Base-by-base conservation (phyloP, 2,888 invertebrate genomes). In the Eulithis testata region DNA sequence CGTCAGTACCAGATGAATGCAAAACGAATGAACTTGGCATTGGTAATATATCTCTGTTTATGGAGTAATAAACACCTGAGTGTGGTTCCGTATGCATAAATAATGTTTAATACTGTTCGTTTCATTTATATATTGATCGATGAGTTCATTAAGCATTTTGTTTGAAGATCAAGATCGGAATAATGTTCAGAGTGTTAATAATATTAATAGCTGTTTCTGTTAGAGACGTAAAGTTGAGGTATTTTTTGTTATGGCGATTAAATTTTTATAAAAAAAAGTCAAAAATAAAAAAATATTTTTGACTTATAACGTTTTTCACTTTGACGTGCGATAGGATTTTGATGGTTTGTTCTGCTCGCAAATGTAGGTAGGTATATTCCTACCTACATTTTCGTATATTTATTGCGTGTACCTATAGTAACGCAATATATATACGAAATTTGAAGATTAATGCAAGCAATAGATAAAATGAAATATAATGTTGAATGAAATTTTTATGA, bases 1-100 rank as follows among this genome's bases (percentile, higher is more conserved):
- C 50, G 45, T 63, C 45, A 11, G 36, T 40, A 11, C 7, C 52
- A 40, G 12, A 58, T 56, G 56, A 66, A 67, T 63, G 59, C 60
- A 68, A 71, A 69, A 66, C 66, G 57, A 65, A 51, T 60, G 52
- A 65, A 67, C 63, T 62, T 57, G 54, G 59, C 63, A 65, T 68
- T 53, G 45, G 56, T 49, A 55, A 66, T 66, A 53, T 47, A 65
- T 68, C 69, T 62, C 66, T 51, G 54, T 70, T 73, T 67, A 73
- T 70, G 60, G 71, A 51, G 64, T 69, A 67, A 73, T 71, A 73
- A 73, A 71, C 70, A 64, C 69, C 63, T 69, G 54, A 58, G 63
- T 68, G 68, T 66, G 59, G 64, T 71, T 67, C 71, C 69, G 71
- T 62, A 53, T 65, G 56, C 40, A 66, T 72, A 60, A 68, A 68